Base-by-base conservation (phyloP, 53 echinoderm and acorn worm species). In the Mesocentrotus franciscanus region DNA sequence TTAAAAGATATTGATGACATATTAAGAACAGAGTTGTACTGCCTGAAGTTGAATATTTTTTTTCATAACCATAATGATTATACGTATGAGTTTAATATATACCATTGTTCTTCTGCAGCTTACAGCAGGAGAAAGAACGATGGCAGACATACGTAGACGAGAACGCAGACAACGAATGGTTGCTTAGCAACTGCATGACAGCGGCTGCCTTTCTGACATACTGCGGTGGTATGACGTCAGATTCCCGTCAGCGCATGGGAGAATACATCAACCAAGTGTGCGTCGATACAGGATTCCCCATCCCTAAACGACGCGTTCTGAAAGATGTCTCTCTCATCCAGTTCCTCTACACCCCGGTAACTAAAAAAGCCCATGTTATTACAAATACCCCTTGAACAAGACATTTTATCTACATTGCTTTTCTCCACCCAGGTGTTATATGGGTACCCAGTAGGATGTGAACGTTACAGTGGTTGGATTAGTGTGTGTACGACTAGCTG, bases 71-170 rank as follows among this genome's bases (percentile, higher is more conserved):
- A 60, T 60, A 60, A n/a, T 72, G 22, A 72, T 72, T 22, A 24
- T 71, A 8, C 22, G 10, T 22, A 71, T 78, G 34, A 78, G 24
- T 35, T 78, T 34, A 11, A n/a, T 22, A 70, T 70, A 1, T 22
- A 8, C 32, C 90, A 8, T 17, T 36, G 17, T 22, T 56, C 79
- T 97, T 97, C 92, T 94, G 56, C 78, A 98, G 98, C 90, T 94
- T 98, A 30, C 98, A 97, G 89, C 96, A 97, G 26, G 98, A 98
- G 95, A 95, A 97, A 60, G 92, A 97, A 56, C 83, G 97, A 27
- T 99, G 99, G 99, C 96, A 97, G 89, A 91, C 97, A 26, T 98
- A 99, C 90, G 99, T 99, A 27, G 98, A 99, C 62, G 97, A 99
- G 89, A 96, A 99, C 85, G 96, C 97, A 32, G 95, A 97, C 89